Base-by-base conservation (phyloP, 1,140 invertebrate genomes). In the Aphidius gifuensis region DNA sequence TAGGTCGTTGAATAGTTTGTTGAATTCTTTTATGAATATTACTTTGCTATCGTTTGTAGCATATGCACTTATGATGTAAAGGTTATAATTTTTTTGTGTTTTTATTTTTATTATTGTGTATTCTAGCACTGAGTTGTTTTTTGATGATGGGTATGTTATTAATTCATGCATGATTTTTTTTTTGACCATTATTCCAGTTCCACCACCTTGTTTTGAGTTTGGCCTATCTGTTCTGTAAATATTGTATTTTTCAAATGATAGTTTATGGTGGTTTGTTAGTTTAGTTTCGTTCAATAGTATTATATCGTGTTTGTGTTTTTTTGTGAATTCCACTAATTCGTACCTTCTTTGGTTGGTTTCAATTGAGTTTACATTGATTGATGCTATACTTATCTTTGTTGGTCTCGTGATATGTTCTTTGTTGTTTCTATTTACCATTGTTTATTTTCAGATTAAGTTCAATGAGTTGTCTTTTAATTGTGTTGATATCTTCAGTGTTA, bases 91-190 rank as follows among this genome's bases (percentile, higher is more conserved):
- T 16, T 49, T 23, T 8, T 11, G 8, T 6, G 11, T 44, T 50
- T n/a, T 21, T n/a, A 60, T 44, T 50, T n/a, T 21, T n/a, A 60
- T 56, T 83, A 4, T 72, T 75, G 16, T 80, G 76, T 0, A 80
- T 69, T 6, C 62, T 6, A 60, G 32, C 3, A 60, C 47, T 9
- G 32, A 11, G 21, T 64, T 60, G 39, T 32, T 47, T 6, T 5
- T 1, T 3, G 62, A 64, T 6, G 49, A 42, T 3, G 62, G 57
- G 42, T 16, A 51, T 1, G 5, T 9, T 4, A 64, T 56, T 1
- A 9, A 39, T 16, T 47, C 5, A 32, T n/a, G 59, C 3, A 21
- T 21, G 8, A 60, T 59, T 1, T 60, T n/a, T 48, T 42, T 59
- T n/a, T 48, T 51, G 3, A 65, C 42, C 8, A 59, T 0, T 9